Base-by-base conservation (phyloP, 2,113 vertebrate genomes). In the Dasyornis broadbenti region DNA sequence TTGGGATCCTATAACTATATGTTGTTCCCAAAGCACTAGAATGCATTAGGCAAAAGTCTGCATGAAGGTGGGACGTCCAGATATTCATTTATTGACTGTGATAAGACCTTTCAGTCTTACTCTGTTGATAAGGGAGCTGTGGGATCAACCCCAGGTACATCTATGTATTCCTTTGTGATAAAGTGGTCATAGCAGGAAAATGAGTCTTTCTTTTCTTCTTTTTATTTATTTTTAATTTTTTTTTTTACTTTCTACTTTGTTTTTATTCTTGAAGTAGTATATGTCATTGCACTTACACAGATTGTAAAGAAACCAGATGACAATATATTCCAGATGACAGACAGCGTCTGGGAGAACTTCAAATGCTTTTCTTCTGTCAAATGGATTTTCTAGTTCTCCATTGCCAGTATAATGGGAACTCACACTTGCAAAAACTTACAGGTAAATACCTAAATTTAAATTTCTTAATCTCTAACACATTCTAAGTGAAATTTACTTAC, bases 171-270 rank as follows among this genome's bases (percentile, higher is more conserved):
- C n/a, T 77, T 80, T 80, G 15, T 66, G 22, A 54, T 44, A 64
- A 79, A 30, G 13, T 15, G 19, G 5, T 68, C 22, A 42, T 9
- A 72, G 13, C 0, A 4, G 21, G 18, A 44, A 86, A 88, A 72
- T 3, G 3, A 81, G 28, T 3, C 44, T 50, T 42, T 37, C 0
- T 40, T 50, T 17, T 40, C 1, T 3, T 53, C 11, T 31, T 40
- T 37, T 23, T 15, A 3, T 53, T 50, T 53, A 17, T 15, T 28
- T 10, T 40, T 10, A 13, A 13, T 40, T 40, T 16, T 76, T 42
- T 26, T 33, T 22, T 21, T 53, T 31, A 47, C 5, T 19, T 59
- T n/a, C 40, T 16, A 8, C 27, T 56, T 63, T 71, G 27, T 52
- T 69, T 89, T 85, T 37, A 37, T 81, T 92, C 60, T 73, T 81